Conservation (phyloP, 2,113 vertebrate genomes). For the Hippocampus zosterae region DNA sequence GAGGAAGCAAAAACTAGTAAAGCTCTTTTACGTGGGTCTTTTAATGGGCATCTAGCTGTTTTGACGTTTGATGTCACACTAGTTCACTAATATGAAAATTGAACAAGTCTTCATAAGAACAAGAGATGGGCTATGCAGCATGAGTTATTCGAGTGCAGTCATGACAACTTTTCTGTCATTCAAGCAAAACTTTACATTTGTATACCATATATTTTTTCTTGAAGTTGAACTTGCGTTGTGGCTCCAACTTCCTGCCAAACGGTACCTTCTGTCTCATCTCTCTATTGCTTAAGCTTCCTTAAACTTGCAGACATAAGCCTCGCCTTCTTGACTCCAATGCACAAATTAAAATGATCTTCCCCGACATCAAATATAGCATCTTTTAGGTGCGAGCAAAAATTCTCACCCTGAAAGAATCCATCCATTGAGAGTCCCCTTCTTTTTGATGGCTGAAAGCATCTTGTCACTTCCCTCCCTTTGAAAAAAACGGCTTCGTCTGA, state of each 20-base stretch:
- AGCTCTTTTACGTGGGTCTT: not conserved
- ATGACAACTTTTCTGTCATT: conserved; percentile 10
- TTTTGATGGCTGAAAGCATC: conserved; percentile 30
- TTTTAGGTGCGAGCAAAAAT: conserved; percentile 3
- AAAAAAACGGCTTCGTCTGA: conserved; percentile 30
- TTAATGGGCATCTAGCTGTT: too few species aligned
- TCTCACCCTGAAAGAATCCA: conserved; percentile 56
- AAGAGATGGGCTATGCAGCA: not conserved
- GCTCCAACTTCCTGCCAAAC: conserved; percentile 28
- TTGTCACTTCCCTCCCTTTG: conserved; percentile 17
- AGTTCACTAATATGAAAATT: not conserved
- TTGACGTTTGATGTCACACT: not conserved
- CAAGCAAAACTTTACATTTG: not conserved
- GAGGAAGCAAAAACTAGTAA: not conserved
- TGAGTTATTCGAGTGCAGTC: not conserved
- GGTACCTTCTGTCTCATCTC: conserved; percentile 8
- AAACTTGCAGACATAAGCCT: not conserved
- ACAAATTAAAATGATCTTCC: not conserved
- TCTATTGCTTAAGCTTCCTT: conserved; percentile 13
- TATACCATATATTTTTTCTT: not conserved
- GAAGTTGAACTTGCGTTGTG: conserved; percentile 10
- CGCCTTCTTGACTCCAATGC: not conserved
- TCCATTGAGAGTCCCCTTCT: conserved; percentile 30
- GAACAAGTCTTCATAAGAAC: not conserved
- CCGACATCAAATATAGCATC: not conserved